Percentiles rank a stretch among this genome's conserved stretches.
Conservation (phyloP, 2,797 vertebrate species). For the Enoplosus armatus region DNA sequence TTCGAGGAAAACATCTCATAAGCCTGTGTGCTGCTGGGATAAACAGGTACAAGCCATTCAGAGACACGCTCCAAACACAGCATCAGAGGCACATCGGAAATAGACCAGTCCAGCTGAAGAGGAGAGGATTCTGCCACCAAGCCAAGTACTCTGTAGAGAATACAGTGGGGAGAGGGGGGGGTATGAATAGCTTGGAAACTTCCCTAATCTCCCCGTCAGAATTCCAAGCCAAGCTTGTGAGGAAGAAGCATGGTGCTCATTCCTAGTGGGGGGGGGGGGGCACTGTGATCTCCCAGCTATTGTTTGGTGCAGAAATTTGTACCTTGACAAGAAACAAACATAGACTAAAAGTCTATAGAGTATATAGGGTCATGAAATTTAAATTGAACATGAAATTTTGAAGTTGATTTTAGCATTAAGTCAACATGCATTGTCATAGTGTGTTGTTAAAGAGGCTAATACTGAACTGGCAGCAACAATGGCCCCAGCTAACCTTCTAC, state of each 20-base stretch:
- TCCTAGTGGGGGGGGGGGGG: conserved; percentile 62
- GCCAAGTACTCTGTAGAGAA: conserved; percentile 72
- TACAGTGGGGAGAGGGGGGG: conserved; percentile 15
- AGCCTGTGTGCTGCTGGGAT: conserved; percentile 81
- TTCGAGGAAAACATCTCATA: conserved; percentile 82
- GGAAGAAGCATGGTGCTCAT: conserved; percentile 72
- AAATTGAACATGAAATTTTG: no score
- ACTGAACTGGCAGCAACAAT: background rate
- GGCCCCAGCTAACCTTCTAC: background rate
- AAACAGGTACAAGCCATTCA: conserved; percentile 86
- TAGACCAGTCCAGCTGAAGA: conserved; percentile 77
- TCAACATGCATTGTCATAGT: background rate
- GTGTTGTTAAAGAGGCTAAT: background rate
- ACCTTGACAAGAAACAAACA: conserved; percentile 13
- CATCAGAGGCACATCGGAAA: conserved; percentile 79
- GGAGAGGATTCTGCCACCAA: conserved; percentile 70
- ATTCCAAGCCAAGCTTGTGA: conserved; percentile 71
- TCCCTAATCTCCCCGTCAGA: conserved; percentile 82
- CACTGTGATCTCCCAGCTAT: conserved; percentile 52
- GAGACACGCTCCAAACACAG: conserved; percentile 77
- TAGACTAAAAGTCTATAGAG: background rate
- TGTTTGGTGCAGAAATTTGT: conserved; percentile 38
- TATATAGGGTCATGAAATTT: background rate
- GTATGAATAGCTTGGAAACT: conserved; percentile 82
- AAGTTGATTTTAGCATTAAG: background rate